Percentiles rank a stretch among this genome's conserved stretches.
Evolutionary conservation across 2,888 invertebrate genomes (phyloP).

Genomic region (Caenorhabditis sp.): DNA sequence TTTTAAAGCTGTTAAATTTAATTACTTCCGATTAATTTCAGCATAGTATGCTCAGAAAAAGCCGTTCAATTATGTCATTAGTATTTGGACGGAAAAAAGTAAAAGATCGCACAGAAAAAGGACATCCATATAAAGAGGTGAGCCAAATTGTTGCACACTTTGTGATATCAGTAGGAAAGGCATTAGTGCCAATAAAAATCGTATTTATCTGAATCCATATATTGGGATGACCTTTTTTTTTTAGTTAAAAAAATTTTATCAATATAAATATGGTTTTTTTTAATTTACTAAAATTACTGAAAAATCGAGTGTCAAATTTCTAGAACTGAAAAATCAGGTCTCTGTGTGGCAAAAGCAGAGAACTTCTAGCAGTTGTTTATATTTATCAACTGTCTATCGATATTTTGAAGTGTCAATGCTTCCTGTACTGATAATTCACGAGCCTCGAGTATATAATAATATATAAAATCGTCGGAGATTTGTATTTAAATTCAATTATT

Average conservation of each 20-base stretch:
- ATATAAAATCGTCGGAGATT: no score
- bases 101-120: conserved; percentile 40
- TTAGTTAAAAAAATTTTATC: no score
- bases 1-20: neutral
- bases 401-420: neutral
- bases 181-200: no score
- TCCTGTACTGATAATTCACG: neutral
- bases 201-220: no score
- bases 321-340: neutral
- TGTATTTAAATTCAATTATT: no score
- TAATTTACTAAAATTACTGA: no score
- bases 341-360: no score
- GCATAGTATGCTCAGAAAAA: conserved; percentile 49
- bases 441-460: neutral
- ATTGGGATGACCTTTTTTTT: no score
- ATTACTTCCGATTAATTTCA: conserved; percentile 3
- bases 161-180: no score
- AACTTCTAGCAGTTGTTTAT: no score
- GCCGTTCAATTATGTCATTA: conserved; percentile 52
- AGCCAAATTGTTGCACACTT: neutral
- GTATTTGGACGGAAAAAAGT: conserved; percentile 48
- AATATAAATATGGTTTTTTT: neutral
- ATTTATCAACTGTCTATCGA: no score
- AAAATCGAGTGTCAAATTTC: neutral
- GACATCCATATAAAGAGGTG: conserved; percentile 35